These are phyloP conservation scores for Idaea biselata DNA, from an alignment of 2,888 invertebrate species.

Conservation along the genomic window DNA sequence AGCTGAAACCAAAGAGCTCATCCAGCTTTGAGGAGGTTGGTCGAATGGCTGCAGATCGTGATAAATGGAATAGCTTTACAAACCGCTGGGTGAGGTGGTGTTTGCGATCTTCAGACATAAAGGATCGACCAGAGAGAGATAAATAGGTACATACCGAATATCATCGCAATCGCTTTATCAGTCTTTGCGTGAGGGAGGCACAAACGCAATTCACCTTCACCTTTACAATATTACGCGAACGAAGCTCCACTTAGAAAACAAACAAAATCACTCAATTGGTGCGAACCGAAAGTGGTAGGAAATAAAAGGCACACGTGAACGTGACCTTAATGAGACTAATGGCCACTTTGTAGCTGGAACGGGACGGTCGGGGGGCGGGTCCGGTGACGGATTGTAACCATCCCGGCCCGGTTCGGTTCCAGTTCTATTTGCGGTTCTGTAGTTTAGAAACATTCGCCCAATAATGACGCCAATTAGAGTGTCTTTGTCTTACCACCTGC, in stretches of 20 bases:
- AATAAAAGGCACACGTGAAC: constrained; percentile 56
- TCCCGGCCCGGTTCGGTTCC: background rate
- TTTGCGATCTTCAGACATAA: too few relatives aligned
- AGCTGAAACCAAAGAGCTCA: too few relatives aligned
- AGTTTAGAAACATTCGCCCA: too few relatives aligned
- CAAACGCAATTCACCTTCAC: background rate
- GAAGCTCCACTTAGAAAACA: background rate
- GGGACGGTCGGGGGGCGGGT: background rate
- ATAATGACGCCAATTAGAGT: too few relatives aligned
- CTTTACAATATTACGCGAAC: background rate
- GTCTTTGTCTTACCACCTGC: too few relatives aligned
- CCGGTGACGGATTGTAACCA: background rate
- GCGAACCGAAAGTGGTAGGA: constrained; percentile 27
- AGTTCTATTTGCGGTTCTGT: background rate
- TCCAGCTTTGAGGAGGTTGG: too few relatives aligned
- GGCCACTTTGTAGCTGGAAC: constrained; percentile 49
- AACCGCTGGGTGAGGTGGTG: too few relatives aligned
- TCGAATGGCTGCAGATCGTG: too few relatives aligned
- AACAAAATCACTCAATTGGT: background rate
- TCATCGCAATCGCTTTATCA: too few relatives aligned
- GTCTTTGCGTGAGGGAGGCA: background rate
- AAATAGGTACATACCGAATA: background rate
- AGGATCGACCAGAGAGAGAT: too few relatives aligned
- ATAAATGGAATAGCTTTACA: too few relatives aligned
- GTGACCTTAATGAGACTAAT: constrained; percentile 57